phyloP scores from a whole-genome alignment of 2,797 vertebrate genomes.

The Coendou prehensilis region DNA sequence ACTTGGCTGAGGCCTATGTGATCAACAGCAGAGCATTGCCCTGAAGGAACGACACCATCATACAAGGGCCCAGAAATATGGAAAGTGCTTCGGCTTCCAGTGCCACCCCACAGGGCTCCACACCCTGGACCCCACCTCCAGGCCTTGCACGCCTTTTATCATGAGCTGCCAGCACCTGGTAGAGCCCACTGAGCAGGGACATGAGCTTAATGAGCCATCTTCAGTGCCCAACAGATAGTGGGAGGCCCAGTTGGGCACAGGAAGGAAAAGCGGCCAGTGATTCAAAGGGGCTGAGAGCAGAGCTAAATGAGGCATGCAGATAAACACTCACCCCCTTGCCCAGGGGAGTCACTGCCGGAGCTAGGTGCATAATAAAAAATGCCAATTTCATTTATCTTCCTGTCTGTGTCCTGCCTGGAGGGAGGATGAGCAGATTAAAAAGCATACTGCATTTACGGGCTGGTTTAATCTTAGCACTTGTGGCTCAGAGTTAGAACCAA shows the following conservation, averaged over 20 bases:
- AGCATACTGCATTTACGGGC: slow-evolving; percentile 59
- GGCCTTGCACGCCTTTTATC: neutral
- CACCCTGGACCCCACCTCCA: neutral
- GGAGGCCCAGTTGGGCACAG: neutral
- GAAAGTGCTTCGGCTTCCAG: neutral
- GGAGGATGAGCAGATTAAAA: slow-evolving; percentile 76
- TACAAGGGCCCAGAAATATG: neutral
- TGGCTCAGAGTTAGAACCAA: slow-evolving; percentile 51
- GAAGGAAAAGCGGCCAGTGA: neutral
- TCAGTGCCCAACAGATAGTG: neutral
- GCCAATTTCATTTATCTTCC: slow-evolving; percentile 83
- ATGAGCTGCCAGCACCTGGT: neutral
- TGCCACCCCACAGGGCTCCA: accelerated
- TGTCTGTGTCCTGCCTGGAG: slow-evolving; percentile 70
- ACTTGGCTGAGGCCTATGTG: too few species aligned
- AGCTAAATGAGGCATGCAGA: slow-evolving; percentile 75
- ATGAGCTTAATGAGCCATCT: slow-evolving; percentile 37
- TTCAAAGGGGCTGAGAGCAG: neutral
- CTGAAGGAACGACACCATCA: neutral
- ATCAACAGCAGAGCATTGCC: accelerated
- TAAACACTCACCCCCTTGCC: slow-evolving; percentile 71
- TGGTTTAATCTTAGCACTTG: slow-evolving; percentile 56
- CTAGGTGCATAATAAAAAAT: slow-evolving; percentile 79
- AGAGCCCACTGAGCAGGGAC: neutral
- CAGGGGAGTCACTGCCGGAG: slow-evolving; percentile 41